phyloP scores from a whole-genome alignment of 1,140 invertebrate species.

The Lutraria rhynchaena region DNA sequence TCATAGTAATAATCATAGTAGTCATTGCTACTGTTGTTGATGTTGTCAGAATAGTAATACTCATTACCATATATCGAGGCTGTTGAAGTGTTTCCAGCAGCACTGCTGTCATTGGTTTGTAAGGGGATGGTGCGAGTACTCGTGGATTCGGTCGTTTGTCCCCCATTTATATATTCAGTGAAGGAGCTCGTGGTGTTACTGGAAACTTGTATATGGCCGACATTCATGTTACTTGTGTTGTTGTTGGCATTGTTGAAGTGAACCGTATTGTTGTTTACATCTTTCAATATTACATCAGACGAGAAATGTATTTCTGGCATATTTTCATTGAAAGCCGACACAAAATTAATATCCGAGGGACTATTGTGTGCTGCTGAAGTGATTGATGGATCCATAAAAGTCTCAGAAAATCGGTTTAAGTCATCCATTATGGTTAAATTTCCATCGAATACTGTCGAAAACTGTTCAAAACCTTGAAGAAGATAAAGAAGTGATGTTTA shows the following conservation, averaged over 20 bases:
- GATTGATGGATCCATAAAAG: too few relatives aligned
- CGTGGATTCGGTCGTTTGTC: too few relatives aligned
- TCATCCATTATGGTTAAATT: not conserved
- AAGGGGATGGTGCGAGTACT: too few relatives aligned
- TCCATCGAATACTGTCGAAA: conserved; percentile 7
- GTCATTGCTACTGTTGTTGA: not conserved
- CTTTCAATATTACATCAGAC: not conserved
- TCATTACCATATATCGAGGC: not conserved
- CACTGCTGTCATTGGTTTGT: not conserved
- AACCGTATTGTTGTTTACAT: not conserved
- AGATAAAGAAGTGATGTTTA: not conserved
- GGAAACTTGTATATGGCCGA: not conserved
- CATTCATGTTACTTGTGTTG: not conserved
- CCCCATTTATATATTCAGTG: too few relatives aligned
- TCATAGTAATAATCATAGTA: conserved; percentile 17
- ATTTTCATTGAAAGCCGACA: conserved; percentile 1
- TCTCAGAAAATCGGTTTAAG: too few relatives aligned
- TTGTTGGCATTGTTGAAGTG: not conserved
- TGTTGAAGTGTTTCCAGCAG: not conserved
- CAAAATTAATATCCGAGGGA: not conserved
- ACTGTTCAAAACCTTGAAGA: conserved; percentile 4
- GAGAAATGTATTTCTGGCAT: conserved; percentile 27
- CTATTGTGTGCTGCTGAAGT: too few relatives aligned
- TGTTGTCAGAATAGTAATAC: conserved; percentile 1
- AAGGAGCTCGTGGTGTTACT: too few relatives aligned